Conservation (phyloP, 1,140 invertebrate genomes). For the Ostrea denselamellosa region DNA sequence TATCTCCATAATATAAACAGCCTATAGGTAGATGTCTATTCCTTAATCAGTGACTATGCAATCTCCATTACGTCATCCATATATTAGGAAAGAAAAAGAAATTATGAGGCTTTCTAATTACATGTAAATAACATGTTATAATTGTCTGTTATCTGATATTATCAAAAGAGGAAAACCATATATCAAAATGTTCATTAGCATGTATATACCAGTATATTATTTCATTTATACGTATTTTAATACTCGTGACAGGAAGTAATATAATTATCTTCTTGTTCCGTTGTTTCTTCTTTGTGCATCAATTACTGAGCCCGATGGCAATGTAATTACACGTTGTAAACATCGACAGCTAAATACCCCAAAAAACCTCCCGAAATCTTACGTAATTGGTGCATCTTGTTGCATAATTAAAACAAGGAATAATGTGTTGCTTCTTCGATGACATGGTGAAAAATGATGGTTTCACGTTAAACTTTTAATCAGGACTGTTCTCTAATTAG, state of each 20-base stretch:
- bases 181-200: not conserved
- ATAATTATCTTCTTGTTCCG: conserved; percentile 27
- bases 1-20: too few species aligned
- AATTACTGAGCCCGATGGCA: not conserved
- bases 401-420: conserved; percentile 25
- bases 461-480: conserved; percentile 39
- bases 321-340: conserved; percentile 21
- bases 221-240: conserved; percentile 14
- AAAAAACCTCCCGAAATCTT: not conserved
- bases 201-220: not conserved
- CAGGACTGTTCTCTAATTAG: conserved; percentile 17
- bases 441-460: conserved; percentile 28
- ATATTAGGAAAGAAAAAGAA: not conserved
- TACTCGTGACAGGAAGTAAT: conserved; percentile 23
- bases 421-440: conserved; percentile 13
- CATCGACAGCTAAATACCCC: conserved; percentile 10
- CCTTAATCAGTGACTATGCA: too few species aligned
- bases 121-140: not conserved
- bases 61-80: too few species aligned
- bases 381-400: conserved; percentile 18
- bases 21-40: too few species aligned
- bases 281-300: conserved; percentile 5
- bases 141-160: not conserved
- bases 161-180: not conserved
- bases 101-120: not conserved